Conservation (phyloP, 1,140 invertebrate species). For the Wasmannia auropunctata region DNA sequence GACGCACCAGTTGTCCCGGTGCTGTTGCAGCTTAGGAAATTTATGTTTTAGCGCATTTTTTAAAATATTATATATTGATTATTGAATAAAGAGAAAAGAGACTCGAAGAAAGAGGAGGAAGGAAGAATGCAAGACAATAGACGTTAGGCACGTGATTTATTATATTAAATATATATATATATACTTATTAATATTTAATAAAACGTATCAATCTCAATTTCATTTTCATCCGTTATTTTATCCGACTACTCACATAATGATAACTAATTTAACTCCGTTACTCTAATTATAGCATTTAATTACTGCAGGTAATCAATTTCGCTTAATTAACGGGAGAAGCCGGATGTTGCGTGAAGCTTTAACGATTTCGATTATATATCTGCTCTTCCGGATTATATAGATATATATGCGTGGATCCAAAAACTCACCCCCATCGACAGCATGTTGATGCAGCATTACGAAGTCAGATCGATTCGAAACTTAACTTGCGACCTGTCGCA, state of each 20-base stretch:
- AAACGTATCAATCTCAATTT: neutral
- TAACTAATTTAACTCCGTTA: neutral
- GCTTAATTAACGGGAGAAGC: neutral
- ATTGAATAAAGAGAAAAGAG: neutral
- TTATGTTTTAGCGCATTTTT: neutral
- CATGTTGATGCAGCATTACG: neutral
- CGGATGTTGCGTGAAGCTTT: neutral
- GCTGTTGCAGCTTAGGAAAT: neutral
- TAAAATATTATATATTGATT: neutral
- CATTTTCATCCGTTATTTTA: neutral
- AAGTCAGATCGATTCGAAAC: conserved; percentile 14
- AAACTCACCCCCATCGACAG: neutral
- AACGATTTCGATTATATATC: neutral
- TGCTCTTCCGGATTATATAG: neutral
- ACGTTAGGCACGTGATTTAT: neutral
- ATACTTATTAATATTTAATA: neutral
- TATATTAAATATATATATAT: neutral
- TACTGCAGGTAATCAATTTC: neutral
- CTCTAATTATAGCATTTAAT: neutral
- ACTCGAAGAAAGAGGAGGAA: neutral
- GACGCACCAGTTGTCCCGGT: neutral
- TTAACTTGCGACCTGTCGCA: neutral
- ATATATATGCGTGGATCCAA: no score
- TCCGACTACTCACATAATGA: neutral
- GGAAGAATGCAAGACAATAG: neutral